Evolutionary conservation across 1,140 invertebrate species (phyloP).

Genomic region (Cotesia chilonis): DNA sequence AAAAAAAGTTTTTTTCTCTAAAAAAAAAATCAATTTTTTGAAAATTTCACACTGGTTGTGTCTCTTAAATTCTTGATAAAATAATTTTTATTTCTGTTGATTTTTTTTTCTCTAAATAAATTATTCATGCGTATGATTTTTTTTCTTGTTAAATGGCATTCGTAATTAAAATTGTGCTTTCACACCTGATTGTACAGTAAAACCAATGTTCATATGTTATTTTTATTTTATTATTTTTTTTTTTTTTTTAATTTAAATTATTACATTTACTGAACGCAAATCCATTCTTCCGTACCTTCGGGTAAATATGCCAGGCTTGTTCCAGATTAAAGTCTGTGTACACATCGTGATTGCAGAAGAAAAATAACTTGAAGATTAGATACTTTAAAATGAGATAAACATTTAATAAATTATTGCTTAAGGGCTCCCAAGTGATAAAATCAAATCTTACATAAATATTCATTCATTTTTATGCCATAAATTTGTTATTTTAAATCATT

Average conservation of each 20-base stretch:
- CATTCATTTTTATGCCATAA: no score
- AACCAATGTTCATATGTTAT: not conserved
- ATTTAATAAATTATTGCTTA: constrained; percentile 4
- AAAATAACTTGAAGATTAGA: constrained; percentile 17
- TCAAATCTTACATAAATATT: no score
- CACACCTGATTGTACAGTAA: constrained; percentile 8
- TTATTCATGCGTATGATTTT: constrained; percentile 11
- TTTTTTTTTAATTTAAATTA: constrained; percentile 5
- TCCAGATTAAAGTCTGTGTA: constrained; percentile 32
- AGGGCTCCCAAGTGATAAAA: not conserved
- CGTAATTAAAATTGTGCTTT: constrained; percentile 18
- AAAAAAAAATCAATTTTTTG: no score
- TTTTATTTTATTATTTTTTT: not conserved
- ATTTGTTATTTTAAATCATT: no score
- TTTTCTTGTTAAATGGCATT: constrained; percentile 8
- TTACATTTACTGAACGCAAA: not conserved
- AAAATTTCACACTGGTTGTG: no score
- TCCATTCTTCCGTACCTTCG: constrained; percentile 27
- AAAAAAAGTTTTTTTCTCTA: no score
- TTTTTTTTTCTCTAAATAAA: not conserved
- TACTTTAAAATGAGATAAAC: constrained; percentile 13
- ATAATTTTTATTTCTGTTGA: not conserved
- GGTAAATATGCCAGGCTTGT: constrained; percentile 27
- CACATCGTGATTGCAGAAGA: constrained; percentile 18
- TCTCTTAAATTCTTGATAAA: not conserved